These are phyloP conservation scores for Paedocypris sp. DNA, from an alignment of 2,113 vertebrate species.

Conservation along the genomic window DNA sequence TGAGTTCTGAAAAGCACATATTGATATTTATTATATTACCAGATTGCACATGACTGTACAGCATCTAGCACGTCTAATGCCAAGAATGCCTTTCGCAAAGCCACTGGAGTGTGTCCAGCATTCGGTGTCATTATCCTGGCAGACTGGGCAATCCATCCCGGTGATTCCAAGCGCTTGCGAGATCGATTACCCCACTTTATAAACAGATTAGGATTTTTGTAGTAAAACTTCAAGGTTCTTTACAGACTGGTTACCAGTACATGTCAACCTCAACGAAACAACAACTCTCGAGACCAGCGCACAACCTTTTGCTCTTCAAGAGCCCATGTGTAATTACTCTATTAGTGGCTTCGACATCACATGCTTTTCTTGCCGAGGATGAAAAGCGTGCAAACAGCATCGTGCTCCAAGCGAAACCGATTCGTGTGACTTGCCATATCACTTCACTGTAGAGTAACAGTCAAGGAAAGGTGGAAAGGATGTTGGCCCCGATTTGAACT, in stretches of 20 bases:
- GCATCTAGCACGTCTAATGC: neutral
- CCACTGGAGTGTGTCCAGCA: neutral
- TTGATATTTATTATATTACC: constrained; percentile 1
- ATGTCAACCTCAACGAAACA: too few relatives aligned
- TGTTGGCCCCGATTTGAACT: neutral
- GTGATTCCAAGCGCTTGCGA: constrained; percentile 11
- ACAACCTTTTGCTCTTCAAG: too few relatives aligned
- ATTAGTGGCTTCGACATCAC: constrained; percentile 1
- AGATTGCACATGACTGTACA: constrained; percentile 2
- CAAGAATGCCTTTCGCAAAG: constrained; percentile 7
- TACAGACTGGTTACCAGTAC: too few relatives aligned
- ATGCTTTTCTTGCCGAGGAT: neutral
- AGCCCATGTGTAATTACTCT: neutral
- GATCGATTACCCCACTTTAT: too few relatives aligned
- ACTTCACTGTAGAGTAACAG: too few relatives aligned
- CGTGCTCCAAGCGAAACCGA: neutral
- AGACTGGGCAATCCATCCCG: neutral
- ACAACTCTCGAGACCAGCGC: too few relatives aligned
- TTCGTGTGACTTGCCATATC: too few relatives aligned
- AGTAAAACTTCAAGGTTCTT: too few relatives aligned
- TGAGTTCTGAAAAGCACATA: too few relatives aligned
- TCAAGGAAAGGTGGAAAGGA: neutral
- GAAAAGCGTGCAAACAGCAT: neutral
- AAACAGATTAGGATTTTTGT: too few relatives aligned
- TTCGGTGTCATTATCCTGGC: neutral